Conservation (phyloP, 2,888 invertebrate species). For the Epinotia bilunana region DNA sequence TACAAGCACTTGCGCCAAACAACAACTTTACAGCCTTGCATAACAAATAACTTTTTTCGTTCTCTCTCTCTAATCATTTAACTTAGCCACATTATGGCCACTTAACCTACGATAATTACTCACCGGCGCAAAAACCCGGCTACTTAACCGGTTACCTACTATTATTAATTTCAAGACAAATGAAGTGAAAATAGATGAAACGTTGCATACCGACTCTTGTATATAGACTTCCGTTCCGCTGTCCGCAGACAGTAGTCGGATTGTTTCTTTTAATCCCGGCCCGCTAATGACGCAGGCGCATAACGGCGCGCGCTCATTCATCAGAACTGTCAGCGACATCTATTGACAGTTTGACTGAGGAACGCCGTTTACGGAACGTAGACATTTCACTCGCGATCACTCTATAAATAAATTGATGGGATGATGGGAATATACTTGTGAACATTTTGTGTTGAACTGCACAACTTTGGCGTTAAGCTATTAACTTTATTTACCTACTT, state of each 20-base stretch:
- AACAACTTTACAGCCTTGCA: too few species aligned
- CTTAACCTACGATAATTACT: constrained; percentile 19
- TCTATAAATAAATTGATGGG: constrained; percentile 32
- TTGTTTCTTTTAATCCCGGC: constrained; percentile 77
- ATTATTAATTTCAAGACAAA: constrained; percentile 47
- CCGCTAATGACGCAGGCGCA: constrained; percentile 57
- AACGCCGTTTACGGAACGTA: constrained; percentile 59
- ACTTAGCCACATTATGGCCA: constrained; percentile 1
- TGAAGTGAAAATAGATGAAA: constrained; percentile 52
- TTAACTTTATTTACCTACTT: not conserved
- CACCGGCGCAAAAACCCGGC: constrained; percentile 19
- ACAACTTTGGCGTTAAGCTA: not conserved
- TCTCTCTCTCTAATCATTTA: not conserved
- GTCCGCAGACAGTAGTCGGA: constrained; percentile 66
- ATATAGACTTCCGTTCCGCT: constrained; percentile 76
- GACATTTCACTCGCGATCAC: constrained; percentile 33
- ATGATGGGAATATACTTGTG: constrained; percentile 2
- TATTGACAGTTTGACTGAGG: constrained; percentile 78
- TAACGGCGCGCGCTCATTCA: constrained; percentile 80
- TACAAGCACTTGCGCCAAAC: too few species aligned
- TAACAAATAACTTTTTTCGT: too few species aligned
- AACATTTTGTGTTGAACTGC: not conserved
- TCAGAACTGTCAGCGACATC: constrained; percentile 81
- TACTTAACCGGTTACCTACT: constrained; percentile 43
- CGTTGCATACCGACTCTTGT: constrained; percentile 63